Conservation (phyloP, 2,113 vertebrate species). For the Corythornis vintsioides region DNA sequence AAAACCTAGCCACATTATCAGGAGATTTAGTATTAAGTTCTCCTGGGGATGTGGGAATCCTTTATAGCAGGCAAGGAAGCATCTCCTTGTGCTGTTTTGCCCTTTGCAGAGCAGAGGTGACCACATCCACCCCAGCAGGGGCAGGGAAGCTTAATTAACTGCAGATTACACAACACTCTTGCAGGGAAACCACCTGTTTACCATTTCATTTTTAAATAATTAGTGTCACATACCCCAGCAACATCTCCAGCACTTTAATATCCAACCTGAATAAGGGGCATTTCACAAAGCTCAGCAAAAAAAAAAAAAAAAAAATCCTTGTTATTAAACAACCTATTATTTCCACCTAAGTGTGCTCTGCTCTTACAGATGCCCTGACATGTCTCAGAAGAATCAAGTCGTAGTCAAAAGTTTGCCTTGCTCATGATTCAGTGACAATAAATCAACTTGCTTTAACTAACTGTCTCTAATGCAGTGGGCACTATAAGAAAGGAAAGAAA, state of each 20-base stretch:
- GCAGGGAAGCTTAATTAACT: not conserved
- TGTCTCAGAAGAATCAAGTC: not conserved
- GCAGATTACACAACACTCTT: not conserved
- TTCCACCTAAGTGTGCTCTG: not conserved
- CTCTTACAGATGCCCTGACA: constrained; percentile 2
- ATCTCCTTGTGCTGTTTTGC: not conserved
- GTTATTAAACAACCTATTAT: constrained; percentile 23
- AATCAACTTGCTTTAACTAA: not conserved
- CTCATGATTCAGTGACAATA: constrained; percentile 10
- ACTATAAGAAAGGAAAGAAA: no score
- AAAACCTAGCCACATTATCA: not conserved
- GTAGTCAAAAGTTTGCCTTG: not conserved
- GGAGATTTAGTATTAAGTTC: not conserved
- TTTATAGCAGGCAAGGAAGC: not conserved
- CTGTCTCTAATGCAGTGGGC: not conserved
- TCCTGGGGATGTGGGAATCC: not conserved
- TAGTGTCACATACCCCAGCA: not conserved
- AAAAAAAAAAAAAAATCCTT: not conserved
- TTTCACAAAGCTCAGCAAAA: constrained; percentile 46
- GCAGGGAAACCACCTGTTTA: not conserved
- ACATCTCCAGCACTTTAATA: not conserved
- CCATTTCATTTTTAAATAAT: constrained; percentile 31
- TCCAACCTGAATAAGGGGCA: not conserved
- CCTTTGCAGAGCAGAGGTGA: not conserved
- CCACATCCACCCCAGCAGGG: not conserved